Percentiles rank a stretch among this genome's conserved stretches.
phyloP scores from a whole-genome alignment of 2,113 vertebrate genomes.

The Turdus rufiventris region DNA sequence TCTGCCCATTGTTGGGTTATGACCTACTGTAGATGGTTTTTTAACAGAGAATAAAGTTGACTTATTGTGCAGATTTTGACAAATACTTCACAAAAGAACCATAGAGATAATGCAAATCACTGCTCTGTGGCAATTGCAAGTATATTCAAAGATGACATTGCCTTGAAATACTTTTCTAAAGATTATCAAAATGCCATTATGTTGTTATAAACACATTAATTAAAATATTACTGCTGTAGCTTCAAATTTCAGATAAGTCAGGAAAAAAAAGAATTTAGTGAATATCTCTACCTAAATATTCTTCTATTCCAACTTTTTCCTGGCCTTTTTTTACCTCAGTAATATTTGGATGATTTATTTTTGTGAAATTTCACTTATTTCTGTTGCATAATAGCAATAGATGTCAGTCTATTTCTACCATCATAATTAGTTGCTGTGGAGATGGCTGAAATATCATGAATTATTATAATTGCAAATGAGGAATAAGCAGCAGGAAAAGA shows the following conservation, averaged over 20 bases:
- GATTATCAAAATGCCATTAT: not conserved
- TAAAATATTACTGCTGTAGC: not conserved
- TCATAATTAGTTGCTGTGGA: conserved; percentile 55
- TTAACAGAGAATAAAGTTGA: not conserved
- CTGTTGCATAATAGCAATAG: conserved; percentile 31
- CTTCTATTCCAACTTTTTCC: not conserved
- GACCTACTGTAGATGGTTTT: not conserved
- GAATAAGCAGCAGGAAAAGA: conserved; percentile 44
- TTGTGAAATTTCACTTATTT: conserved; percentile 18
- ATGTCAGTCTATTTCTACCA: conserved; percentile 47
- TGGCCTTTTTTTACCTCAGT: not conserved
- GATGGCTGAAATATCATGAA: conserved; percentile 45
- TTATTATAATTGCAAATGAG: conserved; percentile 60
- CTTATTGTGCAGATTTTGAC: not conserved
- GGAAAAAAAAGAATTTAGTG: not conserved
- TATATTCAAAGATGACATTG: not conserved
- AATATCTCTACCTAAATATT: not conserved
- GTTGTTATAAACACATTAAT: not conserved
- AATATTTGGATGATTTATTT: conserved; percentile 6
- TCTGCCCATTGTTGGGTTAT: not conserved
- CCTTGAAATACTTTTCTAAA: not conserved
- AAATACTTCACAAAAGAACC: not conserved
- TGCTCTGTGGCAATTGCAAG: not conserved
- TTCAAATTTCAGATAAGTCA: not conserved
- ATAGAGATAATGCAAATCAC: not conserved